A percentile compares a stretch with the other conserved stretches of the same genome.
Conservation (phyloP, 2,888 invertebrate genomes). For the Himalopsyche kuldschensis region DNA sequence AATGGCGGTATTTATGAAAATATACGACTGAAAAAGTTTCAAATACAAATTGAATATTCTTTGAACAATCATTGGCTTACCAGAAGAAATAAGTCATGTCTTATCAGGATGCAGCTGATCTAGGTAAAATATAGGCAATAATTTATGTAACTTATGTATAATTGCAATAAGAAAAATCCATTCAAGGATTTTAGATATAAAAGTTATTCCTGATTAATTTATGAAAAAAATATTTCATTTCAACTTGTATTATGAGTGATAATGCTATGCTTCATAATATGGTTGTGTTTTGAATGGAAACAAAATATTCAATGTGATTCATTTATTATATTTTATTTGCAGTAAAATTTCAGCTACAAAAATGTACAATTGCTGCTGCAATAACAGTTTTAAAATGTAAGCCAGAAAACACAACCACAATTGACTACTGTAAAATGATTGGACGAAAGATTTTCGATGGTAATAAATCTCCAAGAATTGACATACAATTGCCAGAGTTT, state of each 20-base stretch:
- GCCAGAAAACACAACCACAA: slow-evolving; percentile 14
- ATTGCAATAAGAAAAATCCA: no score
- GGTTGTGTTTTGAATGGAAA: no score
- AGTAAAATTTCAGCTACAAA: slow-evolving; percentile 13
- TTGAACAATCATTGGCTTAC: no score
- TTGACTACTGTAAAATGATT: slow-evolving; percentile 20
- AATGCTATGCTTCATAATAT: no score
- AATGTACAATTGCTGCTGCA: slow-evolving; percentile 19
- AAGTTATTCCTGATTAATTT: no score
- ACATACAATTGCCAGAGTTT: background rate
- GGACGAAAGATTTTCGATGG: background rate
- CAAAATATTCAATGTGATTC: background rate
- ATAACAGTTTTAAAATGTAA: slow-evolving; percentile 30
- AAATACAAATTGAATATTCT: no score
- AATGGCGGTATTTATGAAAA: no score
- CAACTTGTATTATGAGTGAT: no score
- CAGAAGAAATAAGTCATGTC: background rate
- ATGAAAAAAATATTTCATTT: no score
- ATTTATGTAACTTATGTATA: no score
- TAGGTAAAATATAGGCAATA: background rate
- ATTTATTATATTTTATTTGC: background rate
- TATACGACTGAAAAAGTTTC: no score
- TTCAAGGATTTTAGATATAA: no score
- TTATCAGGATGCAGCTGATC: background rate
- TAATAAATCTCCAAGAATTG: background rate